Evolutionary conservation across 2,888 invertebrate species (phyloP).

Genomic region (Xestia rhomboidea): DNA sequence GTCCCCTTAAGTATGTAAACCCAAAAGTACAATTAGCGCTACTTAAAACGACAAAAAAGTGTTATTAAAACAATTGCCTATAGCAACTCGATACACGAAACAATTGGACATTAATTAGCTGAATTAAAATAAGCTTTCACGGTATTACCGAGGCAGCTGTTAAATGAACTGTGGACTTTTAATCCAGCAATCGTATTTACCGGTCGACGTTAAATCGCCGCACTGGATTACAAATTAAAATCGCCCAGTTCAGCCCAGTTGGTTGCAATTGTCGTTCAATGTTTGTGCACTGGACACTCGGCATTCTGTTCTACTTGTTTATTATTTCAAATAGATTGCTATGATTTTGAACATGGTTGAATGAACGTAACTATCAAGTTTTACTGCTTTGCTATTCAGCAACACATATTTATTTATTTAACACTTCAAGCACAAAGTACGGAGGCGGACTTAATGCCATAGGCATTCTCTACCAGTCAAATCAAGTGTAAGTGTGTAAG

Average conservation of each 20-base stretch:
- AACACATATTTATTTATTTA: neutral
- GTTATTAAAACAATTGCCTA: constrained; percentile 45
- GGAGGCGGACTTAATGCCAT: too few species aligned
- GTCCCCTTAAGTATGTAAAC: neutral
- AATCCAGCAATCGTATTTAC: constrained; percentile 79
- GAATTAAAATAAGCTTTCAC: constrained; percentile 76
- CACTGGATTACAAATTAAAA: constrained; percentile 75
- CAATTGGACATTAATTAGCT: constrained; percentile 71
- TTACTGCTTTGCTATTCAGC: neutral
- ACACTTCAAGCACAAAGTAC: too few species aligned
- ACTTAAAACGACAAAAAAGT: neutral
- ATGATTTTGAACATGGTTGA: neutral
- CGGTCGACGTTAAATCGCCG: constrained; percentile 71
- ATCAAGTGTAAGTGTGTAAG: too few species aligned
- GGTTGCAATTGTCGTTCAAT: constrained; percentile 66
- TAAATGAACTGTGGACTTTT: constrained; percentile 83
- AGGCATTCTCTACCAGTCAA: too few species aligned
- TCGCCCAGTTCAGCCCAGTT: constrained; percentile 64
- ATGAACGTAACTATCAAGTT: neutral
- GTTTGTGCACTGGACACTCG: constrained; percentile 54
- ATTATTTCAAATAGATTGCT: constrained; percentile 43
- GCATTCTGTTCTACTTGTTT: constrained; percentile 35
- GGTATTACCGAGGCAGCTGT: constrained; percentile 68
- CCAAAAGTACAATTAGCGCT: neutral
- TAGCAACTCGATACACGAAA: constrained; percentile 52